Conservation (phyloP, 2,797 vertebrate species). For the Periparus ater region DNA sequence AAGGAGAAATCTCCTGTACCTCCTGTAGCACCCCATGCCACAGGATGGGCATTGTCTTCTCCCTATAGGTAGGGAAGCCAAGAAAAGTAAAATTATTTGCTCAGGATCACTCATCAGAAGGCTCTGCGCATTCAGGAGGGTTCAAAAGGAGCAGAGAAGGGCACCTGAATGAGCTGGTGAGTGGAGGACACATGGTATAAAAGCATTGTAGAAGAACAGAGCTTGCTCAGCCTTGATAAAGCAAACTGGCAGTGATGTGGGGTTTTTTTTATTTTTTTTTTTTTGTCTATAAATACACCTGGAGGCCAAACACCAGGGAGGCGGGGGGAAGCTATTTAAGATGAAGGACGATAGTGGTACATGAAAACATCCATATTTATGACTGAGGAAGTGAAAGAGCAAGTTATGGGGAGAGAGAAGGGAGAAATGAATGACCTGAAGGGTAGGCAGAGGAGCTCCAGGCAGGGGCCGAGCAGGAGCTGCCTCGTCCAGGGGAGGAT, state of each 20-base stretch:
- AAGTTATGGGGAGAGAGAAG: not conserved
- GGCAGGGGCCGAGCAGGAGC: rapidly evolving
- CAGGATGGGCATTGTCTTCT: not conserved
- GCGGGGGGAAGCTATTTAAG: not conserved
- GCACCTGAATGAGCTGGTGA: not conserved
- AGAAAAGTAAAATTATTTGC: not conserved
- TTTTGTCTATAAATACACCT: constrained; percentile 22
- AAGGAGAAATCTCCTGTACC: not conserved
- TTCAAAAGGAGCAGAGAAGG: not conserved
- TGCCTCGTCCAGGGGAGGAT: not conserved
- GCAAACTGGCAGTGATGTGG: not conserved
- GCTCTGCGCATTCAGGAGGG: not conserved
- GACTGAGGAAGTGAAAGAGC: not conserved
- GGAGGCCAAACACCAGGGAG: not conserved
- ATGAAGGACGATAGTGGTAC: constrained; percentile 1
- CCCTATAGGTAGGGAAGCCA: not conserved
- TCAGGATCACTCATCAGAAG: not conserved
- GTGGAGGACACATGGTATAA: not conserved
- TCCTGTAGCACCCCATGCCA: not conserved
- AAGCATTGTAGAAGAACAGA: not conserved
- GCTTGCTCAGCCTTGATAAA: not conserved
- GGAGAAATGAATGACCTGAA: not conserved
- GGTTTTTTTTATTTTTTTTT: not conserved
- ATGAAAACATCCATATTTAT: not conserved
- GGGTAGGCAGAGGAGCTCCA: not conserved